Percentiles rank a stretch among this genome's conserved stretches.
phyloP scores from a whole-genome alignment of 2,113 vertebrate species.

The Thryonomys swinderianus region DNA sequence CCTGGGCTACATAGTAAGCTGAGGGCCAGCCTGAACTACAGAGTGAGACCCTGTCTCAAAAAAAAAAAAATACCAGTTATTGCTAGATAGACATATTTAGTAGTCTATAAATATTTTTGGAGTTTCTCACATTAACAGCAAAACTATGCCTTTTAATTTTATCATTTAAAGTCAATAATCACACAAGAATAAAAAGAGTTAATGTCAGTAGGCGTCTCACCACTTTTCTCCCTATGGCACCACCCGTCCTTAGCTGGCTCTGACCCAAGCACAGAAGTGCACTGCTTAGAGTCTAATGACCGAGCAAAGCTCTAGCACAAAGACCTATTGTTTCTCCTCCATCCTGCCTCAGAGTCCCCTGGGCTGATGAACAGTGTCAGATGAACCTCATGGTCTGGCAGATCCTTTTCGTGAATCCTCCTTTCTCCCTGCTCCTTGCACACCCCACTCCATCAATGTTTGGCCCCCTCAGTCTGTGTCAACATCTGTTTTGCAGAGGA shows the following conservation, averaged over 20 bases:
- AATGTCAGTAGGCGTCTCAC: slow-evolving; percentile 84
- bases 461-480: background rate
- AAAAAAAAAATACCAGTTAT: slow-evolving; percentile 78
- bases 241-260: background rate
- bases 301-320: background rate
- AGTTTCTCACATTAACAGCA: slow-evolving; percentile 92
- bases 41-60: too few species aligned
- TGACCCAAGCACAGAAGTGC: background rate
- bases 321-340: background rate
- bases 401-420: background rate
- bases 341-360: background rate
- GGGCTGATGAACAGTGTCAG: background rate
- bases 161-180: slow-evolving; percentile 91
- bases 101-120: slow-evolving; percentile 93
- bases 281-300: background rate
- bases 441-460: background rate
- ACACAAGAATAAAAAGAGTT: slow-evolving; percentile 87
- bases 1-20: too few species aligned
- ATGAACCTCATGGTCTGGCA: background rate
- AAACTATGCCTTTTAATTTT: slow-evolving; percentile 82
- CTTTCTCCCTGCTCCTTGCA: background rate
- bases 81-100: slow-evolving; percentile 86
- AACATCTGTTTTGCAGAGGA: background rate
- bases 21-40: too few species aligned
- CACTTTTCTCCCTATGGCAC: slow-evolving; percentile 56